A percentile compares a stretch with the other conserved stretches of the same genome.
phyloP scores from a whole-genome alignment of 23 tunicate genomes.

The Ascidia mentula region DNA sequence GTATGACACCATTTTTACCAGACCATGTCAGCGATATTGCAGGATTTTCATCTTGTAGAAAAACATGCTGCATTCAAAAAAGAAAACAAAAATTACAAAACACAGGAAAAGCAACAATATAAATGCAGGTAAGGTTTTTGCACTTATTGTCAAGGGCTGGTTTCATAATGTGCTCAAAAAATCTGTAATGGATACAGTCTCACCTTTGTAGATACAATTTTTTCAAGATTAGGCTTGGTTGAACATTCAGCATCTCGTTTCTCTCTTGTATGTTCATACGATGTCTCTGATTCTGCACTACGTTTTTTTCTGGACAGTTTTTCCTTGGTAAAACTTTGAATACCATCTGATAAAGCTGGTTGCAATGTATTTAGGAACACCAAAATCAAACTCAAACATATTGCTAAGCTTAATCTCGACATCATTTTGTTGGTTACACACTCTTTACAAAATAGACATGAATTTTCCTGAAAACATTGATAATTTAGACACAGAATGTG shows the following conservation, averaged over 20 bases:
- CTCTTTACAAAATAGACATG: no score
- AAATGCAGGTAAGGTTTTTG: not conserved
- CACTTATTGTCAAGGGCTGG: not conserved
- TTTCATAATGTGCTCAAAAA: not conserved
- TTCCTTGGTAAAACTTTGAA: not conserved
- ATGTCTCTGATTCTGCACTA: not conserved
- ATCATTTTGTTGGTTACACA: no score
- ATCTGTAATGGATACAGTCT: not conserved
- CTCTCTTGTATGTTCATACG: not conserved
- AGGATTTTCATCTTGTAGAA: conserved; percentile 74
- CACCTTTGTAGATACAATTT: not conserved
- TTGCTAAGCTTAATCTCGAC: not conserved
- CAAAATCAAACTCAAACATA: not conserved
- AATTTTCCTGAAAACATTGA: no score
- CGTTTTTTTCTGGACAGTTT: not conserved
- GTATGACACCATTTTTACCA: conserved; percentile 68
- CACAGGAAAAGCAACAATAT: no score
- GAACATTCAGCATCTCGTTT: not conserved
- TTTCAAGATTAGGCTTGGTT: not conserved
- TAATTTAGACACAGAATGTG: no score
- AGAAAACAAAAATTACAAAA: not conserved
- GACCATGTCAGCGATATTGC: conserved; percentile 85
- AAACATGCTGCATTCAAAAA: conserved; percentile 52
- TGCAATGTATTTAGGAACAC: not conserved
- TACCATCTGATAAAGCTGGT: not conserved